Evolutionary conservation across 2,888 invertebrate genomes (phyloP), one percentile per base, ranked within the genome.

Genomic region (Acanthosepion esculentum): DNA sequence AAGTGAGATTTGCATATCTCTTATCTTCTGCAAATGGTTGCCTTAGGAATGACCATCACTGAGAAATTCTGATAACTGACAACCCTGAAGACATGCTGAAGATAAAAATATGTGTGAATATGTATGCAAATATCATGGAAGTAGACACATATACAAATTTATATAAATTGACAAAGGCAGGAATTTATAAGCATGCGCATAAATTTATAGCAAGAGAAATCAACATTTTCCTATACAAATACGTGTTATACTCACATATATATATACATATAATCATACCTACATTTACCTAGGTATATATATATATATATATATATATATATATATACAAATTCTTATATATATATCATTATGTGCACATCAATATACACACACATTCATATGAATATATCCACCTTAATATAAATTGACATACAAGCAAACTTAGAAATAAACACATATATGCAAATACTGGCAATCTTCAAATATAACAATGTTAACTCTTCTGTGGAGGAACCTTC

Each of bases 11-110:
- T n/a, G n/a, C 78, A 78, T 78, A 78, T n/a, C 78, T 78, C n/a
- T 78, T 78, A 78, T 78, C 78, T 78, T 78, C n/a, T 15, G 78
- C n/a, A 78, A 78, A 78, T 78, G 78, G 78, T n/a, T 78, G 78
- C 78, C 78, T 33, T 15, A 78, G 78, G 78, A 78, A 78, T n/a
- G 78, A n/a, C 78, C 78, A 78, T 78, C 78, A 78, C n/a, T n/a
- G n/a, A 33, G 10, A 78, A 78, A 78, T 78, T 78, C 78, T 78
- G 78, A 78, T 78, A 78, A 78, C n/a, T 78, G 78, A 78, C 33
- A 78, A 78, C n/a, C 78, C n/a, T 33, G 78, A 78, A 78, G 78
- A 78, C 78, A n/a, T 18, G 15, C 33, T 78, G n/a, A 78, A 33
- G 78, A 78, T 78, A 78, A 78, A 78, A n/a, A 33, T n/a, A 15